These are phyloP conservation scores for Oreochromis mossambicus DNA, from an alignment of 2,797 vertebrate genomes.

Conservation along the genomic window DNA sequence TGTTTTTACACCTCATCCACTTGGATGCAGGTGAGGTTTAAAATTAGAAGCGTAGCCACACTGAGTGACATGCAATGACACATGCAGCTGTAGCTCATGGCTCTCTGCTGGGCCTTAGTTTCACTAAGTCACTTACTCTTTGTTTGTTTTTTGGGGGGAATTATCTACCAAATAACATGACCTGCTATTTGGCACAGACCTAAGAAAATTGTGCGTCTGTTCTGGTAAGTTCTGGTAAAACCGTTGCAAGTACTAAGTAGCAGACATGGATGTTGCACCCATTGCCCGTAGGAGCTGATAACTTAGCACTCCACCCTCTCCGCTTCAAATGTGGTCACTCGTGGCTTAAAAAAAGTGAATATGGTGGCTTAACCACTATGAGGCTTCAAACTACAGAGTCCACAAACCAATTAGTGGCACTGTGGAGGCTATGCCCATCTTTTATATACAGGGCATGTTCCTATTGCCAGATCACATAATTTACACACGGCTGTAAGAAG, in stretches of 20 bases:
- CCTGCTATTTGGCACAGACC: not conserved
- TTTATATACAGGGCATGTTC: not conserved
- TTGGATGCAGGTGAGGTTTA: not conserved
- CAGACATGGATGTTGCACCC: not conserved
- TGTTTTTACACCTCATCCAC: fast-evolving
- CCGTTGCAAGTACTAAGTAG: not conserved
- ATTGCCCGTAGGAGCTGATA: not conserved
- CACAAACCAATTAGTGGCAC: not conserved
- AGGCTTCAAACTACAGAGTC: not conserved
- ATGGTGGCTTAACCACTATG: not conserved
- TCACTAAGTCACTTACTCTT: not conserved
- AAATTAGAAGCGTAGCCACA: fast-evolving
- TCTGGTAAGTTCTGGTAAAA: not conserved
- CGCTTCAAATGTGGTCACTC: fast-evolving
- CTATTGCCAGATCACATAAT: fast-evolving
- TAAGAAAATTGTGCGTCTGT: not conserved
- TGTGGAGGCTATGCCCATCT: not conserved
- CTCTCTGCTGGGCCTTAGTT: not conserved
- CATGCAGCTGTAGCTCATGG: not conserved
- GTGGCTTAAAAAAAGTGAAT: not conserved
- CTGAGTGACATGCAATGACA: not conserved
- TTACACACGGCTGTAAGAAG: not conserved
- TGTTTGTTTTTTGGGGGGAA: no score
- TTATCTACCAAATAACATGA: not conserved
- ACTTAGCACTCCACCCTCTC: not conserved